Evolutionary conservation across 2,888 invertebrate genomes (phyloP), one percentile per base, ranked within the genome.

Genomic region (Aspidiotus rigidus): DNA sequence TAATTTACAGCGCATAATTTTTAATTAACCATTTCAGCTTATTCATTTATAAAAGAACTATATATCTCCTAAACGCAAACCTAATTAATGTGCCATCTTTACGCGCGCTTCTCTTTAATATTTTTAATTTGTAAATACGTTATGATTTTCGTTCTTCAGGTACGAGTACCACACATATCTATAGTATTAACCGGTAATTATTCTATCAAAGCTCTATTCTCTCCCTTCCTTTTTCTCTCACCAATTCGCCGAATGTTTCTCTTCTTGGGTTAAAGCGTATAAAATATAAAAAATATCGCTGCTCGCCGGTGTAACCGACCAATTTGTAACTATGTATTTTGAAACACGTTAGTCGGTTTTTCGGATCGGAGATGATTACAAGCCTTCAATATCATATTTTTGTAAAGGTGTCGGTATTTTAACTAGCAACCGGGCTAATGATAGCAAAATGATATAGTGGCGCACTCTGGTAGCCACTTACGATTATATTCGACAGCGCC

Each of bases 391-490:
- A 39, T 28, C 28, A 28, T 28, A 28, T 28, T 28, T 28, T 10
- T 10, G 53, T 28, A 67, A 67, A 67, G 67, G 67, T 67, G 67
- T 67, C 60, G 67, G 67, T 67, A 67, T 60, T 67, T 67, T 67
- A 67, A 67, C 67, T 67, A 67, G 67, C 67, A 67, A 67, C 67
- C 57, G 57, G 67, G 67, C 67, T 67, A 67, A 67, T 67, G 67
- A 67, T 67, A 60, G 49, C 57, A 67, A 67, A 67, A 67, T 67
- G 67, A 67, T 67, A 67, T 67, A 67, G 67, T 59, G 67, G 57
- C 67, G 67, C 67, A 67, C 67, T 67, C 67, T 67, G 67, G 67
- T 67, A 67, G 67, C 67, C 60, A 59, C 60, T 67, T 67, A 44
- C 44, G 53, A 60, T 67, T 67, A 67, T 59, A 57, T 67, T 59